Percentiles rank a stretch among this genome's conserved stretches.
phyloP scores from a whole-genome alignment of 2,888 invertebrate species.

The Bruchidius siliquastri region DNA sequence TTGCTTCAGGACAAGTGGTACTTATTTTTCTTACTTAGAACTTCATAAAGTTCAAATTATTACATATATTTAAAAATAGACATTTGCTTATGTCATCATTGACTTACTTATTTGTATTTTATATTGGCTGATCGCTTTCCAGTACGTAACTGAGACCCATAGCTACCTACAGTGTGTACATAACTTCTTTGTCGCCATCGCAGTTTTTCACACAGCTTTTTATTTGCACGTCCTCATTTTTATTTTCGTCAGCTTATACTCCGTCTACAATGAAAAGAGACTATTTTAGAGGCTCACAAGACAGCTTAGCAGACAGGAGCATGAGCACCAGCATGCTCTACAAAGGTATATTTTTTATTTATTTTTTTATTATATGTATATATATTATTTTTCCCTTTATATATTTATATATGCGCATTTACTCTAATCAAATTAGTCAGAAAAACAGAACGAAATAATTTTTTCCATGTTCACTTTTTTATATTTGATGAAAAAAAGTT shows the following conservation, averaged over 20 bases:
- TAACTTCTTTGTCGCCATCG: background rate
- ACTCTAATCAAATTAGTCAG: background rate
- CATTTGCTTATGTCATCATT: too few species aligned
- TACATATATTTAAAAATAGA: too few species aligned
- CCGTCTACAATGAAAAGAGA: conserved; percentile 76
- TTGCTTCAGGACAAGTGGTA: too few species aligned
- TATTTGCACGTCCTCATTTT: conserved; percentile 28
- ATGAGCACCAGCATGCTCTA: conserved; percentile 58
- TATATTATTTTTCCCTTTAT: background rate
- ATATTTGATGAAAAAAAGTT: too few species aligned
- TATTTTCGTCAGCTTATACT: conserved; percentile 38
- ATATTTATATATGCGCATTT: background rate
- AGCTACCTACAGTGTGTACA: background rate
- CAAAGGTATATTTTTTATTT: conserved; percentile 59
- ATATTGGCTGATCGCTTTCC: background rate
- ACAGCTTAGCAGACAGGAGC: conserved; percentile 73
- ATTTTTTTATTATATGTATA: background rate
- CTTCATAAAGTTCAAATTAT: too few species aligned
- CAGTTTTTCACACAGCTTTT: conserved; percentile 8
- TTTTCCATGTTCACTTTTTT: too few species aligned
- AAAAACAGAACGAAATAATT: too few species aligned
- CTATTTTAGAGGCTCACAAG: conserved; percentile 89
- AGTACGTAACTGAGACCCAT: background rate
- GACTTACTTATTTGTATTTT: background rate
- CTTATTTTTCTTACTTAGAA: too few species aligned